Evolutionary conservation across 1,140 invertebrate species (phyloP).

Genomic region (Gryon sp.): DNA sequence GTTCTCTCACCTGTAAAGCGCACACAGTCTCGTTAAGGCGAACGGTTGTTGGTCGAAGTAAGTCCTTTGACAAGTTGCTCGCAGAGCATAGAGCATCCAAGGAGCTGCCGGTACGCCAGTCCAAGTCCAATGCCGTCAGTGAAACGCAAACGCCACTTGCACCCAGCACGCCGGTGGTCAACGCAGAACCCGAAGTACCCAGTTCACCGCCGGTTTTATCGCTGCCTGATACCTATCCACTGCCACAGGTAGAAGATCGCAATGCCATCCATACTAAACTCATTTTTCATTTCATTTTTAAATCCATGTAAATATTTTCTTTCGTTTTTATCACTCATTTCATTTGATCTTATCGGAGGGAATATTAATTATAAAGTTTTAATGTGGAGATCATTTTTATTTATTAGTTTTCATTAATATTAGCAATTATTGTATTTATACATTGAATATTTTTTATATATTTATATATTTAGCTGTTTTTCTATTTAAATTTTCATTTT

Average conservation of each 20-base stretch:
- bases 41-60: slow-evolving; percentile 86
- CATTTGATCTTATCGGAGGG: too few relatives aligned
- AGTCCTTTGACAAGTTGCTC: slow-evolving; percentile 89
- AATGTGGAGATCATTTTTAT: too few relatives aligned
- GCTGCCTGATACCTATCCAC: slow-evolving; percentile 77
- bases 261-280: too few relatives aligned
- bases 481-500: too few relatives aligned
- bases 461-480: too few relatives aligned
- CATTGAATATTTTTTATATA: too few relatives aligned
- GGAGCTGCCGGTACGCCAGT: slow-evolving; percentile 75
- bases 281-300: neutral
- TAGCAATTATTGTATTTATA: too few relatives aligned
- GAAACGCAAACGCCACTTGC: slow-evolving; percentile 44
- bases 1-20: slow-evolving; percentile 91
- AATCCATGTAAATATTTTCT: too few relatives aligned
- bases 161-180: slow-evolving; percentile 57
- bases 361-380: too few relatives aligned
- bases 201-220: slow-evolving; percentile 77
- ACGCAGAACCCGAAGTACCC: slow-evolving; percentile 69
- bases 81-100: slow-evolving; percentile 87
- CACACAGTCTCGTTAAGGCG: slow-evolving; percentile 88
- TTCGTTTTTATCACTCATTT: too few relatives aligned
- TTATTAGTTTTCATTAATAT: too few relatives aligned
- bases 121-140: slow-evolving; percentile 68
- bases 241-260: slow-evolving; percentile 73